Base-by-base conservation (phyloP, 2,888 invertebrate species). In the Leptinotarsa juncta region DNA sequence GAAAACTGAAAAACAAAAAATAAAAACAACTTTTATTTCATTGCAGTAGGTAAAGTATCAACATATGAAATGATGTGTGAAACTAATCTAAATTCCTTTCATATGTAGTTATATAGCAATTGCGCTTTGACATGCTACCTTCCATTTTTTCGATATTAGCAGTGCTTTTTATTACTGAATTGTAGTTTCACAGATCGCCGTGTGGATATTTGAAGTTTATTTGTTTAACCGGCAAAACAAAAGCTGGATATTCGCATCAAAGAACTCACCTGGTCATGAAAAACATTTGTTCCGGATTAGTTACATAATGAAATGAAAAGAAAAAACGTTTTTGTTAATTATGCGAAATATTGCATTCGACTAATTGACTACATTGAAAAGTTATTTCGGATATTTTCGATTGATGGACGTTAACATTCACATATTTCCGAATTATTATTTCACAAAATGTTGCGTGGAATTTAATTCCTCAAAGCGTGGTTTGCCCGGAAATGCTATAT, bases 401-500 rank as follows among this genome's bases (percentile, higher is more conserved):
- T 23, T 53, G 42, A 42, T 42, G 42, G 12, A 12, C 10, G 3
- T 42, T 42, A 51, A n/a, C 4, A 51, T 51, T 51, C n/a, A n/a
- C 23, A 57, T 57, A 57, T 57, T 57, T 57, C 23, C 57, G 15
- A 57, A 57, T 57, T 23, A 23, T 57, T 4, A 57, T 57, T 57
- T 20, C 26, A 15, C 57, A 23, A 57, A 57, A 57, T 26, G 14
- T 23, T 23, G 23, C 20, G 20, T 23, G 15, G 23, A 57, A 57
- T 57, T 57, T 57, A 23, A 57, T 57, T 57, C 26, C 57, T 23
- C 57, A 23, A 23, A 57, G 57, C 57, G 20, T 23, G 23, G 57
- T 57, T 18, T 18, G 53, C 57, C 57, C 26, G 53, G 53, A 57
- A 20, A 57, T 57, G 57, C 57, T 23, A 57, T 57, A 57, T 57